Percentiles rank a stretch among this genome's conserved stretches.
phyloP scores from a whole-genome alignment of 2,113 vertebrate species.

The Anguilla japonica region DNA sequence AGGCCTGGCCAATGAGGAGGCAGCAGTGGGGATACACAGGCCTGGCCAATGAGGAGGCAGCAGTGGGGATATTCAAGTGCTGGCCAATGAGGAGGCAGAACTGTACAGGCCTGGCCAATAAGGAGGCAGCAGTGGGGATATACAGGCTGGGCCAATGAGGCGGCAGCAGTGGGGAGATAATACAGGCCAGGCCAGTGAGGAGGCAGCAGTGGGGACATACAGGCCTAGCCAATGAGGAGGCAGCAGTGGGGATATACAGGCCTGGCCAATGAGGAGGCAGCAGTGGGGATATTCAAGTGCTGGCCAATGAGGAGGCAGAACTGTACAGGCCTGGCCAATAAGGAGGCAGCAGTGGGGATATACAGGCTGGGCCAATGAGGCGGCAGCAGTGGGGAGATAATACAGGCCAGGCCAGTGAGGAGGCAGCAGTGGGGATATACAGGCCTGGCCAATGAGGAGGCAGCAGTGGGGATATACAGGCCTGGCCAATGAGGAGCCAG shows the following conservation, averaged over 20 bases:
- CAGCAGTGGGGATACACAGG: constrained; percentile 72
- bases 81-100: too few species aligned
- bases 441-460: constrained; percentile 72
- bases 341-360: constrained; percentile 78
- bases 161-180: constrained; percentile 70
- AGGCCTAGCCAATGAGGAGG: too few species aligned
- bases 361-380: too few species aligned
- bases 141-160: constrained; percentile 74
- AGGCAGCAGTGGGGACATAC: too few species aligned
- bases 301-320: too few species aligned
- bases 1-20: constrained; percentile 72
- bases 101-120: constrained; percentile 64
- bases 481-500: constrained; percentile 80
- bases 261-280: constrained; percentile 74
- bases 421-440: too few species aligned
- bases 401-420: constrained; percentile 59
- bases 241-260: too few species aligned
- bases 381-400: constrained; percentile 27
- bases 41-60: constrained; percentile 81
- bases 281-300: too few species aligned
- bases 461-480: constrained; percentile 72
- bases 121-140: constrained; percentile 67
- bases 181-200: constrained; percentile 79
- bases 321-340: constrained; percentile 78
- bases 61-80: constrained; percentile 62